These are phyloP conservation scores for Colossoma macropomum DNA, from an alignment of 2,113 vertebrate species.

Conservation along the genomic window DNA sequence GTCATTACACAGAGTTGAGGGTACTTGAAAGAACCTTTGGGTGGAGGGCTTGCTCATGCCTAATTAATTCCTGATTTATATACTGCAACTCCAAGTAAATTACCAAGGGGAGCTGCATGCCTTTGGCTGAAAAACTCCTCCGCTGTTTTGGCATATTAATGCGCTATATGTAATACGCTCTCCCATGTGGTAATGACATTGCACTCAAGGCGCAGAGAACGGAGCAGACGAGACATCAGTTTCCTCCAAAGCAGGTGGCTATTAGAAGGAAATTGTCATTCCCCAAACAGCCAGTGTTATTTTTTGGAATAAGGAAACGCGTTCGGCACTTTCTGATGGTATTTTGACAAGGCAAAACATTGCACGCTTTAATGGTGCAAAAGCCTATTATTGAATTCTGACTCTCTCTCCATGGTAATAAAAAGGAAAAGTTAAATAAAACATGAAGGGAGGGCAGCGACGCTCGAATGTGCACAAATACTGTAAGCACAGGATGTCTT, in stretches of 20 bases:
- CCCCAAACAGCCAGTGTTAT: not conserved
- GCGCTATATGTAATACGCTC: slow-evolving; percentile 21
- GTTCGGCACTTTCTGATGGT: not conserved
- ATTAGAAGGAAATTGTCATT: not conserved
- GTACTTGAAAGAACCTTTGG: slow-evolving; percentile 25
- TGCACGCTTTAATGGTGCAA: not conserved
- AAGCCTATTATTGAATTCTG: slow-evolving; percentile 1
- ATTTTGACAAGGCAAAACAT: not conserved
- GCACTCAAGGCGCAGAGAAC: slow-evolving; percentile 4
- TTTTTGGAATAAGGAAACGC: not conserved
- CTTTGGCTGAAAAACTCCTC: slow-evolving; percentile 34
- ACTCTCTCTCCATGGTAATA: not conserved
- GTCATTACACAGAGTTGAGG: slow-evolving; percentile 35
- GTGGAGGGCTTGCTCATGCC: slow-evolving; percentile 36
- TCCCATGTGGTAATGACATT: slow-evolving; percentile 28
- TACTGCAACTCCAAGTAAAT: slow-evolving; percentile 50
- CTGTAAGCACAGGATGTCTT: not conserved
- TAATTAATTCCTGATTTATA: slow-evolving; percentile 49
- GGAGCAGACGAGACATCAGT: slow-evolving; percentile 20
- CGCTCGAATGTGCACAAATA: not conserved
- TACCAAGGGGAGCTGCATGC: slow-evolving; percentile 34
- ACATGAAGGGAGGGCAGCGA: not conserved
- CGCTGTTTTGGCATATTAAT: slow-evolving; percentile 46
- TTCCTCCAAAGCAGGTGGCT: not conserved
- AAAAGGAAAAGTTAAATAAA: slow-evolving; percentile 23